phyloP scores from a whole-genome alignment of 1,140 invertebrate species.

The Acromyrmex charruanus region DNA sequence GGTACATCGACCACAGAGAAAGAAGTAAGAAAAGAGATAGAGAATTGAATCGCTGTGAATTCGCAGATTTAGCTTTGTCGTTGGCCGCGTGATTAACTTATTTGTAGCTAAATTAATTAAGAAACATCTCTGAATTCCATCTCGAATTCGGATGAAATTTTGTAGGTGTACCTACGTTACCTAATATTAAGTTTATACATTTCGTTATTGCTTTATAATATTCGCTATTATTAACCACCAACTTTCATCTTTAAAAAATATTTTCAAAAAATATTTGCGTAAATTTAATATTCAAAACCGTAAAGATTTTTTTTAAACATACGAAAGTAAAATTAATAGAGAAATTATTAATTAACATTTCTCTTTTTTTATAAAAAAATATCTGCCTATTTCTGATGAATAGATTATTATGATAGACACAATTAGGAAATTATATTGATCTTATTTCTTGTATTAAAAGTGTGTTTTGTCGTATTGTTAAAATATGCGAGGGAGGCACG shows the following conservation, averaged over 20 bases:
- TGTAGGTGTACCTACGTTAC: too few species aligned
- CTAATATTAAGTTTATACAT: neutral
- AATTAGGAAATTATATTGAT: conserved; percentile 16
- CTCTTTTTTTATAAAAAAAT: neutral
- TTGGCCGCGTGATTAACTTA: neutral
- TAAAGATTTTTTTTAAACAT: neutral
- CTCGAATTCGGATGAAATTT: conserved; percentile 20
- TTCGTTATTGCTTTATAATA: neutral
- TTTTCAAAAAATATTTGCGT: neutral
- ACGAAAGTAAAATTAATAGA: neutral
- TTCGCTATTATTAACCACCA: conserved; percentile 3
- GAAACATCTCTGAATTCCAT: conserved; percentile 13
- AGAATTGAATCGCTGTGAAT: conserved; percentile 13
- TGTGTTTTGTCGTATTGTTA: conserved; percentile 52
- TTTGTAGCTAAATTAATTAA: conserved; percentile 44
- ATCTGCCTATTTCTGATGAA: neutral
- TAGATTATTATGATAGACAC: neutral
- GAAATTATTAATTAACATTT: neutral
- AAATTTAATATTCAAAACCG: neutral
- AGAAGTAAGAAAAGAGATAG: neutral
- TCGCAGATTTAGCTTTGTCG: conserved; percentile 47
- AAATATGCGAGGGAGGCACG: conserved; percentile 58
- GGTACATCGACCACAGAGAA: neutral
- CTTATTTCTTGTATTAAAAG: conserved; percentile 24
- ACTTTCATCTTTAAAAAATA: neutral